These are phyloP conservation scores for Crambe crambe DNA, from an alignment of 37 sponge, comb jelly and placozoan genomes.

Conservation along the genomic window DNA sequence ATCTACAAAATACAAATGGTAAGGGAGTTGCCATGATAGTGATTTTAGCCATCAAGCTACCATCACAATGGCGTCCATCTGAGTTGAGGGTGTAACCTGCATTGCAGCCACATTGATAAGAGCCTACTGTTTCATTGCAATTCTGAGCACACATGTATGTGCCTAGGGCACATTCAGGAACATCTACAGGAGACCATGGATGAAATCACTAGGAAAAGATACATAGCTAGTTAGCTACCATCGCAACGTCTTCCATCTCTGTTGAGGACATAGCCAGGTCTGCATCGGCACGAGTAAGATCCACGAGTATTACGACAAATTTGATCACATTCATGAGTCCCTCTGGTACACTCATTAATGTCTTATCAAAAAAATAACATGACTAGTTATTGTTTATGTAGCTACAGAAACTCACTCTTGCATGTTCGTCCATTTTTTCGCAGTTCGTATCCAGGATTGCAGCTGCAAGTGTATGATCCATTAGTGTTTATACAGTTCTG, in stretches of 20 bases:
- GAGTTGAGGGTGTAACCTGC: slow-evolving; percentile 10
- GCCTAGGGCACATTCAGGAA: slow-evolving; percentile 20
- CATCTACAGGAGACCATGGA: not conserved
- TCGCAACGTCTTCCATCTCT: slow-evolving; percentile 14
- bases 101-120: slow-evolving; percentile 41
- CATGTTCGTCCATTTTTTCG: not conserved
- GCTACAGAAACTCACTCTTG: not conserved
- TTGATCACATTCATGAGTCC: slow-evolving; percentile 31
- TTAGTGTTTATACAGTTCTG: not conserved
- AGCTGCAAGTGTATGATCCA: too few relatives aligned
- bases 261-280: slow-evolving; percentile 21
- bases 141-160: slow-evolving; percentile 2
- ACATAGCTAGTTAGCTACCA: too few relatives aligned
- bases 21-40: too few relatives aligned
- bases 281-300: slow-evolving; percentile 45
- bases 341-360: slow-evolving; percentile 51
- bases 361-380: slow-evolving; percentile 13
- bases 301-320: slow-evolving; percentile 47
- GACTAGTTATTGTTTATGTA: too few relatives aligned
- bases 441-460: too few relatives aligned
- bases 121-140: slow-evolving; percentile 36
- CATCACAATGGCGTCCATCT: slow-evolving; percentile 24
- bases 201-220: too few relatives aligned
- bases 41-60: too few relatives aligned
- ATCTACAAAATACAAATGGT: too few relatives aligned